Base-by-base conservation (phyloP, 2,888 invertebrate genomes). In the Athripsodes cinereus region DNA sequence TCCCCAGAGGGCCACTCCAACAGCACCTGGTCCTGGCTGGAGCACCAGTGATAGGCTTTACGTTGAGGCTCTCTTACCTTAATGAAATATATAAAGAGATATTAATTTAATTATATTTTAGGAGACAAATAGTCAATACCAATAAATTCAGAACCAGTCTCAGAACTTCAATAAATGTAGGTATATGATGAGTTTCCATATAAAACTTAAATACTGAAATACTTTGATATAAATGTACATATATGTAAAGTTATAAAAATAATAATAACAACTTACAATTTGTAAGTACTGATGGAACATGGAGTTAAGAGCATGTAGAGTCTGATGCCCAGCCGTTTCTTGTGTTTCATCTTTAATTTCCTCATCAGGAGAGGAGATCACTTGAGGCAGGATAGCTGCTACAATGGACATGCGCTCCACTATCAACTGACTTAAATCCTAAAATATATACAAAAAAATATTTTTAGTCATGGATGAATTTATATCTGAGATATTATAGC, bases 401-500 rank as follows among this genome's bases (percentile, higher is more conserved):
- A 92, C 87, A 67, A 96, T 88, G 6, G 90, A 90, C 62, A 89
- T 88, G 18, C 96, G 81, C 73, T 96, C 96, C 57, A 96, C 95
- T 62, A 96, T 88, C 65, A 96, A 76, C 65, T 94, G 93, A 11
- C 93, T 90, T 70, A 96, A 83, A 71, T 96, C 96, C 74, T 67
- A 2, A n/a, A 26, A 26, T n/a, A n/a, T n/a, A n/a, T n/a, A n/a
- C n/a, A n/a, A n/a, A n/a, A n/a, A n/a, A n/a, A n/a, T n/a, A n/a
- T n/a, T n/a, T n/a, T n/a, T n/a, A n/a, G n/a, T n/a, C n/a, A n/a
- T n/a, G n/a, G n/a, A n/a, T n/a, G n/a, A n/a, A n/a, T n/a, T n/a
- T n/a, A n/a, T n/a, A n/a, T n/a, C n/a, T n/a, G n/a, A n/a, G n/a
- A n/a, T n/a, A n/a, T n/a, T n/a, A n/a, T n/a, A n/a, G n/a, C n/a